These are phyloP conservation scores for Catharus fuscescens DNA, from an alignment of 2,113 vertebrate species.

Conservation along the genomic window DNA sequence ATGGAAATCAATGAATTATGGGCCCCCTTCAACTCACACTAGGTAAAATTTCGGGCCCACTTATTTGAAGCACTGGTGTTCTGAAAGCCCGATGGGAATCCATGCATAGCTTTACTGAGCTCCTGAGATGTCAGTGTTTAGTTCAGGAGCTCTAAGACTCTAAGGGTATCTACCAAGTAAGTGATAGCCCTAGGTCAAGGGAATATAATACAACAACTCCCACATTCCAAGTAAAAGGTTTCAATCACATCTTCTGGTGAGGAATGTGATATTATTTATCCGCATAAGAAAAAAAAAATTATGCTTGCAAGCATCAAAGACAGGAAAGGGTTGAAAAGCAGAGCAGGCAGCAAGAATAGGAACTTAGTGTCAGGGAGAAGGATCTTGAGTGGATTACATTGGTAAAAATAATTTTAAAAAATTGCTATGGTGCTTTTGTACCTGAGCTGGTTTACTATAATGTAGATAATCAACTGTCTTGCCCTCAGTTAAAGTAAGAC, in stretches of 20 bases:
- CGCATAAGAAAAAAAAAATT: background rate
- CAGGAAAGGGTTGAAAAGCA: background rate
- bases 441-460: background rate
- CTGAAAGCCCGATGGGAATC: background rate
- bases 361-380: background rate
- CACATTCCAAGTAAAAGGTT: fast-evolving
- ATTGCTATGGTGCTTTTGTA: background rate
- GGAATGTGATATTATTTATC: background rate
- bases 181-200: background rate
- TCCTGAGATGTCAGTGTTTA: background rate
- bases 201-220: background rate
- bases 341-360: background rate
- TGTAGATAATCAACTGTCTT: background rate
- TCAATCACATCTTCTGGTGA: background rate
- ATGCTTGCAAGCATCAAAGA: background rate
- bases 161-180: background rate
- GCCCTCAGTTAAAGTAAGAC: background rate
- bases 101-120: background rate
- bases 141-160: background rate
- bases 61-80: background rate
- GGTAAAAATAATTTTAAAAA: background rate
- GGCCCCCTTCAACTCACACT: background rate
- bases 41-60: background rate
- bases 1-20: background rate
- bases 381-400: background rate